phyloP scores from a whole-genome alignment of 2,797 vertebrate genomes.

The Gymnothorax reevesii region DNA sequence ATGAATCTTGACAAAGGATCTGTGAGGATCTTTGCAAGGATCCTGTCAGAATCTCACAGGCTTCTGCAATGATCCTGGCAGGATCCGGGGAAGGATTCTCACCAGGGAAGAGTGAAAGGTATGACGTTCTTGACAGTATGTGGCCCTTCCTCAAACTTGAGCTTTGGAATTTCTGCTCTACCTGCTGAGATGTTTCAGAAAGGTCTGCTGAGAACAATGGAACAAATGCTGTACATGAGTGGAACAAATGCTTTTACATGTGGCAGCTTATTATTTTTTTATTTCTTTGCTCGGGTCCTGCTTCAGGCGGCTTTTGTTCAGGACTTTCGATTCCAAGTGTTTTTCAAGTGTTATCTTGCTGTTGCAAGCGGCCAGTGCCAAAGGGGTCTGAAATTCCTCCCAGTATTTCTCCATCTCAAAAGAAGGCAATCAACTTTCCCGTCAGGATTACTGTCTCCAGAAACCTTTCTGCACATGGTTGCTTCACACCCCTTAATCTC shows the following conservation, averaged over 20 bases:
- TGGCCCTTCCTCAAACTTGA: too few relatives aligned
- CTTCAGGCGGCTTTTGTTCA: not conserved
- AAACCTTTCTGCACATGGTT: conserved; percentile 9
- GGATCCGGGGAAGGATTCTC: too few relatives aligned
- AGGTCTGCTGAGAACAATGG: not conserved
- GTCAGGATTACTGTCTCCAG: not conserved
- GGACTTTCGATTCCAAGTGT: not conserved
- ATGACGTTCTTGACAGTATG: too few relatives aligned
- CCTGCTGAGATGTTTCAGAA: too few relatives aligned
- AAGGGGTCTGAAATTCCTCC: not conserved
- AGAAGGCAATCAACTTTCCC: not conserved
- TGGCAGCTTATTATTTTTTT: not conserved
- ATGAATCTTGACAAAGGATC: too few relatives aligned
- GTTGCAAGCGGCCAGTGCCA: not conserved
- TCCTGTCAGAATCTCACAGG: too few relatives aligned
- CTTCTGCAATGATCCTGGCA: too few relatives aligned
- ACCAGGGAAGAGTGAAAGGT: too few relatives aligned
- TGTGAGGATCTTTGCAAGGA: too few relatives aligned
- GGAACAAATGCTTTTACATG: not conserved
- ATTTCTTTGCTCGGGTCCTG: not conserved
- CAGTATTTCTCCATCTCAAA: not conserved
- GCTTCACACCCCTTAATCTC: not conserved
- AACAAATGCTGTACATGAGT: not conserved
- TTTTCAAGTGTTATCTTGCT: not conserved
- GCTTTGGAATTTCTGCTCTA: too few relatives aligned